Conservation (phyloP, 2,113 vertebrate genomes). For the Aldabrachelys gigantea region DNA sequence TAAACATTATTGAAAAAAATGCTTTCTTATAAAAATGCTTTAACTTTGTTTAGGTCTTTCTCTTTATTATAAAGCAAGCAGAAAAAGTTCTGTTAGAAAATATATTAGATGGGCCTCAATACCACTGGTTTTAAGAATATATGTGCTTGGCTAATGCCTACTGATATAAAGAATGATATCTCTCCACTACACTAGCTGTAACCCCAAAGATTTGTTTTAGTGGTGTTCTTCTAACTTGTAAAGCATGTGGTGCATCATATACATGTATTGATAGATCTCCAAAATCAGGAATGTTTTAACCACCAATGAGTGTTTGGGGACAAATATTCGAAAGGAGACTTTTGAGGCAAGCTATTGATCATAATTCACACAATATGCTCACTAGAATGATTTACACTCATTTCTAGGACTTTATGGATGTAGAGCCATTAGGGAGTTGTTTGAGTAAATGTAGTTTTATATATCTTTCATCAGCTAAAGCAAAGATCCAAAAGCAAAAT, state of each 20-base stretch:
- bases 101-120: neutral
- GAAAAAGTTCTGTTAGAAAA: neutral
- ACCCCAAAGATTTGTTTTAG: neutral
- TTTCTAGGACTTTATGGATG: neutral
- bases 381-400: neutral
- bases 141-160: neutral
- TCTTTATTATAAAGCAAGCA: neutral
- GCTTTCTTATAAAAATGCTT: neutral
- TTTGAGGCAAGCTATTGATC: neutral
- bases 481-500: constrained; percentile 54
- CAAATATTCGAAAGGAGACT: neutral
- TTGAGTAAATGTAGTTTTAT: constrained; percentile 38
- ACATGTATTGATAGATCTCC: neutral
- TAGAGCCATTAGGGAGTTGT: neutral
- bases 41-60: neutral
- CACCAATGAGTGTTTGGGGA: neutral
- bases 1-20: neutral
- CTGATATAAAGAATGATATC: neutral
- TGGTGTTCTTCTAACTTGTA: neutral
- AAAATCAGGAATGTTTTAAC: neutral
- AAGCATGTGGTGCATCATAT: neutral
- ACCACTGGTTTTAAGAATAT: neutral
- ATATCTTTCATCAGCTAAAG: constrained; percentile 53
- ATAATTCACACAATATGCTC: constrained; percentile 20
- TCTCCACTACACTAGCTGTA: fast-evolving